Percentiles rank a stretch among this genome's conserved stretches.
Conservation (phyloP, 2,888 invertebrate species). For the Tetanocera ferruginea region DNA sequence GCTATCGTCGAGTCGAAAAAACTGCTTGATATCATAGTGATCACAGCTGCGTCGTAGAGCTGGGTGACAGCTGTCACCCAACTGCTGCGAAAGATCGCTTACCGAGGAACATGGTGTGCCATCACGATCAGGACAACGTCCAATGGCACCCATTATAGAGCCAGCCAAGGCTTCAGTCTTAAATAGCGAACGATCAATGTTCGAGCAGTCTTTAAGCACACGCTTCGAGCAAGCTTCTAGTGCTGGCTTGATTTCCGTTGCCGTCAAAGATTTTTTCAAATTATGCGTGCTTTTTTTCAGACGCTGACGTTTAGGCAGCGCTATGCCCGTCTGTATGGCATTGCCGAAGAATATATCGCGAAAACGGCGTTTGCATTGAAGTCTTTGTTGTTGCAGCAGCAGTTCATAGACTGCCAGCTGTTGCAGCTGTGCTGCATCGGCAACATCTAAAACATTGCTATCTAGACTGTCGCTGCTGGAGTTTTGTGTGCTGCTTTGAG, state of each 20-base stretch:
- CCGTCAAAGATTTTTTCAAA: slow-evolving; percentile 12
- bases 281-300: background rate
- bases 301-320: slow-evolving; percentile 49
- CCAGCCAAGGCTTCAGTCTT: slow-evolving; percentile 64
- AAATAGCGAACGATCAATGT: slow-evolving; percentile 59
- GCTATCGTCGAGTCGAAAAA: slow-evolving; percentile 69
- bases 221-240: slow-evolving; percentile 52
- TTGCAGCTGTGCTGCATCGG: slow-evolving; percentile 27
- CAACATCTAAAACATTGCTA: background rate
- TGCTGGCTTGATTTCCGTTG: slow-evolving; percentile 20
- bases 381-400: slow-evolving; percentile 25
- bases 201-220: slow-evolving; percentile 58
- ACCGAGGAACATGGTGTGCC: slow-evolving; percentile 45
- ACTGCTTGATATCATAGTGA: slow-evolving; percentile 67
- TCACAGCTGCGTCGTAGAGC: slow-evolving; percentile 54
- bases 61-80: slow-evolving; percentile 54
- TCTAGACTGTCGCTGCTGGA: slow-evolving; percentile 24
- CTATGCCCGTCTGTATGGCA: slow-evolving; percentile 58
- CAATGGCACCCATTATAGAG: slow-evolving; percentile 67
- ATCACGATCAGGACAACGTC: slow-evolving; percentile 58
- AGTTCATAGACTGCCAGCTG: slow-evolving; percentile 20
- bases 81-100: slow-evolving; percentile 38
- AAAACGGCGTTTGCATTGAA: slow-evolving; percentile 41
- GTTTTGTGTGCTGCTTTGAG: slow-evolving; percentile 19
- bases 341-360: slow-evolving; percentile 58